phyloP scores from a whole-genome alignment of 1,140 invertebrate genomes.

The Papilio polytes region DNA sequence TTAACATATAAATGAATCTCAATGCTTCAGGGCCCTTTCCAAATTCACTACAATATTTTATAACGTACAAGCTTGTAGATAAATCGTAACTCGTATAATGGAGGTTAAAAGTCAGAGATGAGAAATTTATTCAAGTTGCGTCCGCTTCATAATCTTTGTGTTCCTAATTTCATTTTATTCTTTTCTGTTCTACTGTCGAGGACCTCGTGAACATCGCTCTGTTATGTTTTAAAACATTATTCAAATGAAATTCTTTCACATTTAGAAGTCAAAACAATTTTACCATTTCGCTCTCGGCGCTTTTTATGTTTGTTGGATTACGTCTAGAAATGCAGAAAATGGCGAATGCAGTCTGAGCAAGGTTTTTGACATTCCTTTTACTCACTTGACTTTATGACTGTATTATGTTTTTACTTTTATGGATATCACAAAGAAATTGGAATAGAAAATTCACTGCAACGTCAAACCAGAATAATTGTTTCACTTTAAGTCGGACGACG shows the following conservation, averaged over 20 bases:
- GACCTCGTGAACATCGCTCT: slow-evolving; percentile 37
- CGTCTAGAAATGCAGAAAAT: slow-evolving; percentile 23
- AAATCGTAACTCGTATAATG: slow-evolving; percentile 39
- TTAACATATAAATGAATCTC: slow-evolving; percentile 13
- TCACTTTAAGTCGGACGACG: not conserved
- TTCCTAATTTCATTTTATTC: slow-evolving; percentile 40
- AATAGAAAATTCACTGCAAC: not conserved
- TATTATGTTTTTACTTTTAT: not conserved
- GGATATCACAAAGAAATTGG: not conserved
- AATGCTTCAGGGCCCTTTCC: slow-evolving; percentile 3
- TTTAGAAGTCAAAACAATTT: slow-evolving; percentile 39
- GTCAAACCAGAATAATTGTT: not conserved
- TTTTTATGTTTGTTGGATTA: slow-evolving; percentile 33
- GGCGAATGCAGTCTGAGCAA: not conserved
- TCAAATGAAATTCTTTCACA: slow-evolving; percentile 35
- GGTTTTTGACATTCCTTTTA: slow-evolving; percentile 14
- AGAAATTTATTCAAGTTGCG: slow-evolving; percentile 41
- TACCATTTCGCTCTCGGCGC: slow-evolving; percentile 18
- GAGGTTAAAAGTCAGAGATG: slow-evolving; percentile 38
- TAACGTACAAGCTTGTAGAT: slow-evolving; percentile 30
- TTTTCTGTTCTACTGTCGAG: slow-evolving; percentile 38
- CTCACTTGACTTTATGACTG: not conserved
- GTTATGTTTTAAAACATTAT: slow-evolving; percentile 39
- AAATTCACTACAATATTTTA: slow-evolving; percentile 24
- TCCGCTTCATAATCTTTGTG: slow-evolving; percentile 40